Evolutionary conservation across 2,113 vertebrate species (phyloP), one percentile per base, ranked within the genome.

Genomic region (Actenoides lindsayi): DNA sequence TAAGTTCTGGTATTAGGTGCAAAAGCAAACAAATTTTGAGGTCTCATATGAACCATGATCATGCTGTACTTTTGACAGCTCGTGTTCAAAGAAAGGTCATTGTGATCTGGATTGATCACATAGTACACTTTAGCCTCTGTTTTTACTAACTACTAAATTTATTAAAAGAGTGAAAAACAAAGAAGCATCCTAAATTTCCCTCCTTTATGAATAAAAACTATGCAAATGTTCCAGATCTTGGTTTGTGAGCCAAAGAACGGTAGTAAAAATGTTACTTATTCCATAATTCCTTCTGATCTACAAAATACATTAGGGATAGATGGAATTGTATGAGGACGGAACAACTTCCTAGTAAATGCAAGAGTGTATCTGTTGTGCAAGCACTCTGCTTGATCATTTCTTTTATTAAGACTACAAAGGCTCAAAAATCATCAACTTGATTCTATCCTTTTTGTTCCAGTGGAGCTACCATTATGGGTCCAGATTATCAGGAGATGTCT

Each of bases 11-110:
- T 39, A 64, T 68, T 60, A 96, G 46, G 46, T 48, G 37, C 51
- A 90, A 94, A 96, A 86, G 88, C 51, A 96, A 96, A 92, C 79
- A 93, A 89, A 92, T 94, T 70, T 89, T 78, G 68, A 96, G 71
- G 68, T 93, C 90, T 86, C 79, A 16, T 35, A 54, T 62, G 73
- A 96, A 25, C 80, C 42, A 39, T 46, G 50, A 28, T 95, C 35
- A 50, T 64, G 39, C 42, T 79, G 28, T 65, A 76, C 31, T 90
- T 77, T 28, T 67, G 75, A 65, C 33, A 89, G 50, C 17, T 93
- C 46, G 53, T 67, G 33, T 59, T 94, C 67, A 90, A 82, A 68
- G 75, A 90, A 92, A 92, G 56, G 68, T 67, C 70, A 87, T 21
- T 68, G 31, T 60, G 64, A 81, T 90, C 63, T 88, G 64, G 30